Conservation (phyloP, 1,140 invertebrate species). For the Drosophila seguyi region DNA sequence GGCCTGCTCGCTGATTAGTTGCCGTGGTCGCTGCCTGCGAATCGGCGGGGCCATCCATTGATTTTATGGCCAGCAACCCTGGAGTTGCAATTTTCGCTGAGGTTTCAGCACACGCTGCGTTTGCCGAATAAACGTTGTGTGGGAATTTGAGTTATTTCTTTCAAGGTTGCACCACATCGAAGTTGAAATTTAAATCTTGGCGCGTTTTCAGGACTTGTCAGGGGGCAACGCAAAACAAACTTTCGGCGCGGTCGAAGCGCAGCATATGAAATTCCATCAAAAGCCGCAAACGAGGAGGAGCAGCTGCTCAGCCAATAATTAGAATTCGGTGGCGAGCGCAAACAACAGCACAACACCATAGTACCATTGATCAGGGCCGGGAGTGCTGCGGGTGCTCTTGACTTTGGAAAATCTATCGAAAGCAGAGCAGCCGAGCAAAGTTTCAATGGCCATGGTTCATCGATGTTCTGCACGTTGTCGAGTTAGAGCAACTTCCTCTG, state of each 20-base stretch:
- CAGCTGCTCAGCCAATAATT: constrained; percentile 73
- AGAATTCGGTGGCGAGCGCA: constrained; percentile 60
- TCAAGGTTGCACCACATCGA: constrained; percentile 12
- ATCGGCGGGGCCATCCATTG: constrained; percentile 35
- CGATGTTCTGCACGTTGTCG: constrained; percentile 55
- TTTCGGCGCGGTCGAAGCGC: constrained; percentile 41
- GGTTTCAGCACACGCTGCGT: constrained; percentile 54
- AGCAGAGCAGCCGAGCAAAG: constrained; percentile 38
- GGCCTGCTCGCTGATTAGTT: constrained; percentile 60
- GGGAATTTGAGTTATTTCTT: constrained; percentile 17
- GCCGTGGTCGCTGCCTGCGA: constrained; percentile 25
- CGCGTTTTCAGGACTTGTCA: constrained; percentile 16
- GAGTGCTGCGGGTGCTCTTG: constrained; percentile 31
- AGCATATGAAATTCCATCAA: constrained; percentile 72
- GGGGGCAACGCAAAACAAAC: constrained; percentile 8
- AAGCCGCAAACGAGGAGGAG: constrained; percentile 43
- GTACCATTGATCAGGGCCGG: constrained; percentile 57
- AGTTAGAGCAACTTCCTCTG: constrained; percentile 66
- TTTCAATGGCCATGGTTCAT: constrained; percentile 69
- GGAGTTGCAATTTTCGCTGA: constrained; percentile 44
- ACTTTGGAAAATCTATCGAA: constrained; percentile 62
- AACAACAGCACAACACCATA: constrained; percentile 42
- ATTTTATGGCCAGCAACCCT: constrained; percentile 28
- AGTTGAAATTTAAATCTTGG: constrained; percentile 27
- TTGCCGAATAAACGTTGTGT: constrained; percentile 51